Evolutionary conservation across 2,797 vertebrate genomes (phyloP).

Genomic region (Tapirus indicus): DNA sequence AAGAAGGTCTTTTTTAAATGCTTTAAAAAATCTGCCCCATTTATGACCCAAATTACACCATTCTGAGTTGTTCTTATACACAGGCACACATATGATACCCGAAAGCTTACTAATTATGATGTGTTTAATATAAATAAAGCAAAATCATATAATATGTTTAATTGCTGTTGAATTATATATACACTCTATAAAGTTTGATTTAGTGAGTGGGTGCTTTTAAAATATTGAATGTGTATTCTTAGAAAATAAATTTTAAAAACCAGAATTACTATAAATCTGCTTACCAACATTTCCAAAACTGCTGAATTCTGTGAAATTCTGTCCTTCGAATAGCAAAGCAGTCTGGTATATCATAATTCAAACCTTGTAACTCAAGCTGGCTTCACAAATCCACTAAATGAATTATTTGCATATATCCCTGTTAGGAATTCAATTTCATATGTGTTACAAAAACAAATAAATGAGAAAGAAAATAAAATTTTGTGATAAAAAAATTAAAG

Average conservation of each 20-base stretch:
- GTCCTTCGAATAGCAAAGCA: not conserved
- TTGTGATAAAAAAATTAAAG: not conserved
- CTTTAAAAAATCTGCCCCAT: constrained; percentile 33
- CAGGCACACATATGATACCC: not conserved
- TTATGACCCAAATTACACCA: not conserved
- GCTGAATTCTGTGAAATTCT: not conserved
- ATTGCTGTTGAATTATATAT: not conserved
- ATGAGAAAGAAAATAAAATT: not conserved
- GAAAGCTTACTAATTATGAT: not conserved
- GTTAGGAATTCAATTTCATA: not conserved
- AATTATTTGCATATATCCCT: not conserved
- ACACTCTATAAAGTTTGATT: not conserved
- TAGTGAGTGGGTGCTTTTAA: not conserved
- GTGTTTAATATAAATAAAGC: constrained; percentile 46
- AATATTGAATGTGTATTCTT: not conserved
- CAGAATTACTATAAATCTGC: not conserved
- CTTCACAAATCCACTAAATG: not conserved
- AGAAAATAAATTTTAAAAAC: not conserved
- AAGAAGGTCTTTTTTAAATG: constrained; percentile 42
- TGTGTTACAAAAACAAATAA: not conserved
- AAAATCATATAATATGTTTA: not conserved
- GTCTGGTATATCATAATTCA: not conserved
- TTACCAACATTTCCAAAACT: not conserved
- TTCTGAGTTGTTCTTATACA: constrained; percentile 2
- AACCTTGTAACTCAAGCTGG: not conserved